A percentile compares a stretch with the other conserved stretches of the same genome.
phyloP scores from a whole-genome alignment of 2,797 vertebrate species.

The Eleutherodactylus coqui region DNA sequence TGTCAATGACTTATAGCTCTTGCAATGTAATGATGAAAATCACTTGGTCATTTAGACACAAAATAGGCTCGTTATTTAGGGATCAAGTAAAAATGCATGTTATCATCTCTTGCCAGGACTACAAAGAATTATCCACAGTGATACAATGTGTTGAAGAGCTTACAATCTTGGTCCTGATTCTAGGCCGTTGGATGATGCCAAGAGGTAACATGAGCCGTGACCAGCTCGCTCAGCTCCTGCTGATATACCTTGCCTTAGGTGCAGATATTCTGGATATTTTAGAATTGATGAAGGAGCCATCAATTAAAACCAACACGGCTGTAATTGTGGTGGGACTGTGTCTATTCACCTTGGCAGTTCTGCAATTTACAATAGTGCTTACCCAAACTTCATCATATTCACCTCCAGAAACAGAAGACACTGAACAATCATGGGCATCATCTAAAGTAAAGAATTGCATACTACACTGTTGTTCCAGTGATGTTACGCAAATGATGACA shows the following conservation, averaged over 20 bases:
- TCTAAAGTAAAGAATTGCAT: background rate
- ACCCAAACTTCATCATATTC: slow-evolving; percentile 71
- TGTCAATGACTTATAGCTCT: too few species aligned
- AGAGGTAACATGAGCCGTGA: slow-evolving; percentile 81
- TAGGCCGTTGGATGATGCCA: slow-evolving; percentile 83
- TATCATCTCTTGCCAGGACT: background rate
- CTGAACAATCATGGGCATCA: background rate
- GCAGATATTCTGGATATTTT: slow-evolving; percentile 82
- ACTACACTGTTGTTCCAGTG: slow-evolving; percentile 74
- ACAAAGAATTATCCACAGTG: slow-evolving; percentile 18
- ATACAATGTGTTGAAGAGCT: slow-evolving; percentile 77
- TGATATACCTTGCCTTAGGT: slow-evolving; percentile 79
- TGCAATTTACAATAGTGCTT: slow-evolving; percentile 81
- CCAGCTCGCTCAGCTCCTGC: slow-evolving; percentile 81
- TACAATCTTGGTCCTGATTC: slow-evolving; percentile 79
- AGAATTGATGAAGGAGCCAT: slow-evolving; percentile 77
- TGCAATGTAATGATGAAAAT: too few species aligned
- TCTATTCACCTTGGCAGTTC: slow-evolving; percentile 80
- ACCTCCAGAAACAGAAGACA: background rate
- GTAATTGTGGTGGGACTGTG: slow-evolving; percentile 74
- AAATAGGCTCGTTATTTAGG: too few species aligned
- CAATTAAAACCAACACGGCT: slow-evolving; percentile 72
- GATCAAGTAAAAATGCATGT: background rate
- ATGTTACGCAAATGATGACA: slow-evolving; percentile 78
- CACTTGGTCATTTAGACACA: too few species aligned